Evolutionary conservation across 2,113 vertebrate species (phyloP).

Genomic region (Spheniscus mendiculus): DNA sequence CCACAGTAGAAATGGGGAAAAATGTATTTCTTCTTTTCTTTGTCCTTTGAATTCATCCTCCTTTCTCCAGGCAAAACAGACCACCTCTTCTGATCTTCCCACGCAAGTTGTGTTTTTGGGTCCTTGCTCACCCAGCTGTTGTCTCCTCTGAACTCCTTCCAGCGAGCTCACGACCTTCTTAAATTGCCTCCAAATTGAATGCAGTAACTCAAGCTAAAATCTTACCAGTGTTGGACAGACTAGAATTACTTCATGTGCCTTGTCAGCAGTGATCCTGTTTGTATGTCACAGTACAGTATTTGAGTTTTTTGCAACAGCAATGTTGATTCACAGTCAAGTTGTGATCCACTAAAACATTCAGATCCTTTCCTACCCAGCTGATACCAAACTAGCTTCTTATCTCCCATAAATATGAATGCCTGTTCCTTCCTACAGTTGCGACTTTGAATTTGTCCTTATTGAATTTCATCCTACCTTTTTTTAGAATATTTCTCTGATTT

Average conservation of each 20-base stretch:
- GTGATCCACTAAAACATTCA: not conserved
- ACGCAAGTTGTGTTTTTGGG: not conserved
- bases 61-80: not conserved
- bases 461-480: not conserved
- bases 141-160: not conserved
- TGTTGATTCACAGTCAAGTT: not conserved
- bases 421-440: not conserved
- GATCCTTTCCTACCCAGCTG: not conserved
- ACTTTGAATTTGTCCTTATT: not conserved
- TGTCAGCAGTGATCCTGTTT: not conserved
- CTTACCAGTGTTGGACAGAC: not conserved
- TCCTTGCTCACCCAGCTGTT: not conserved
- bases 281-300: not conserved
- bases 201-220: not conserved
- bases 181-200: not conserved
- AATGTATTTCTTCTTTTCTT: not conserved
- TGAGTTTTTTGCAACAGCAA: not conserved
- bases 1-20: not conserved
- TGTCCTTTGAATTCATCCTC: not conserved
- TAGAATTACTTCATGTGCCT: not conserved
- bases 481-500: not conserved
- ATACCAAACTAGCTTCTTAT: not conserved
- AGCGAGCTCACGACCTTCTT: not conserved
- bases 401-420: not conserved
- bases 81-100: not conserved